A percentile compares a stretch with the other conserved stretches of the same genome.
phyloP scores from a whole-genome alignment of 1,140 invertebrate species.

The Halyomorpha halys region DNA sequence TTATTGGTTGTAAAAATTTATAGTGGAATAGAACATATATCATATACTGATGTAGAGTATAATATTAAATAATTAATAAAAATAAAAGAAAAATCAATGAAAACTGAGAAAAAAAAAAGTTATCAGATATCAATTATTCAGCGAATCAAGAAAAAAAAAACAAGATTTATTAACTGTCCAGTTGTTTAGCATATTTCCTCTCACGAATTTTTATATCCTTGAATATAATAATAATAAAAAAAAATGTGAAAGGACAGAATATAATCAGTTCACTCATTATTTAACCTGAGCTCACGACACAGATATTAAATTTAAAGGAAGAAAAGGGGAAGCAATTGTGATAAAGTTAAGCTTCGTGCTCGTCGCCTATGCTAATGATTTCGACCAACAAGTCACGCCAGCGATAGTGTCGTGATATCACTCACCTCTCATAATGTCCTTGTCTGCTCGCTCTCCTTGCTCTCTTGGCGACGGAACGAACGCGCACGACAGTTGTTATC shows the following conservation, averaged over 20 bases:
- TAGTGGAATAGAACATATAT: no score
- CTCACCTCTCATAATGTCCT: conserved; percentile 13
- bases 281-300: conserved; percentile 9
- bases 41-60: no score
- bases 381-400: conserved; percentile 11
- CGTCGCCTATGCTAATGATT: conserved; percentile 15
- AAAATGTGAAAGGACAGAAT: conserved; percentile 5
- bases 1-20: no score
- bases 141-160: neutral
- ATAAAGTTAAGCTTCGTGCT: conserved; percentile 15
- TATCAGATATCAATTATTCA: neutral
- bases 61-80: no score
- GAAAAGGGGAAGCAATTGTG: conserved; percentile 13
- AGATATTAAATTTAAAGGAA: conserved; percentile 14
- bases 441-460: neutral
- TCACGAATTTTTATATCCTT: neutral
- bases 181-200: conserved; percentile 1
- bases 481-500: neutral
- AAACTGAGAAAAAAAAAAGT: neutral
- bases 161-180: conserved; percentile 5
- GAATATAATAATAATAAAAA: conserved; percentile 8
- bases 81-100: neutral
- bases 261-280: conserved; percentile 15
- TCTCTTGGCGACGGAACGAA: neutral
- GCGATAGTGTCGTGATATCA: neutral